Base-by-base conservation (phyloP, 2,797 vertebrate genomes). In the Oryzias dopingdopingensis region DNA sequence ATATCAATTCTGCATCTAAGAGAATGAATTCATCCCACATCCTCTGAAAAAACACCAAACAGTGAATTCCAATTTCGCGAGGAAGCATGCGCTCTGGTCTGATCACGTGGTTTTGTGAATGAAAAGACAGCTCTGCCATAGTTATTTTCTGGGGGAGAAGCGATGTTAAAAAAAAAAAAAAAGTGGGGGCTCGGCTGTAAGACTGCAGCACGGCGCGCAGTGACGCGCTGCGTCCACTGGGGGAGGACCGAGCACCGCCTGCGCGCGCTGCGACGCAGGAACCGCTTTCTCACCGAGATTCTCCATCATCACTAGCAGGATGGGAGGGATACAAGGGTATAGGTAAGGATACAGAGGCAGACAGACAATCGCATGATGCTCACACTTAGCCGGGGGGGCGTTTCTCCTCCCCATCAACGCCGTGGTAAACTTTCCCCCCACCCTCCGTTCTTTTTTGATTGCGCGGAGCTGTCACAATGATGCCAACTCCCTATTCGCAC, bases 231-330 rank as follows among this genome's bases (percentile, higher is more conserved):
- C 80, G 6, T 66, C 92, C 92, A 89, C 91, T 89, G 86, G 91
- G 90, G 85, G 91, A 88, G 85, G 92, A 90, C 90, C 88, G 84
- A 86, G 90, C 83, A 74, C 92, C 80, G 87, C 81, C 77, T 80
- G 80, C 79, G 52, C 29, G 82, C 82, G 78, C 78, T 84, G 86
- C 84, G 65, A 86, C 82, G 80, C 85, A 73, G 41, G 79, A 77
- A 75, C 83, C 74, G 82, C 85, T 85, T 79, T 77, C 86, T 85
- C 84, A 76, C 85, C 74, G 72, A 83, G 69, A 67, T 79, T 86
- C 83, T 86, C 88, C 87, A 87, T 80, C 83, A 81, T 71, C 86
- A 80, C 77, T 82, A 85, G 87, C 89, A 90, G 87, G 86, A 86
- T 78, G 71, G 90, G 81, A 87, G 88, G 83, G 81, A 84, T 77